Percentiles rank a stretch among this genome's conserved stretches.
phyloP scores from a whole-genome alignment of 2,797 vertebrate genomes.

The Hydrophis major region DNA sequence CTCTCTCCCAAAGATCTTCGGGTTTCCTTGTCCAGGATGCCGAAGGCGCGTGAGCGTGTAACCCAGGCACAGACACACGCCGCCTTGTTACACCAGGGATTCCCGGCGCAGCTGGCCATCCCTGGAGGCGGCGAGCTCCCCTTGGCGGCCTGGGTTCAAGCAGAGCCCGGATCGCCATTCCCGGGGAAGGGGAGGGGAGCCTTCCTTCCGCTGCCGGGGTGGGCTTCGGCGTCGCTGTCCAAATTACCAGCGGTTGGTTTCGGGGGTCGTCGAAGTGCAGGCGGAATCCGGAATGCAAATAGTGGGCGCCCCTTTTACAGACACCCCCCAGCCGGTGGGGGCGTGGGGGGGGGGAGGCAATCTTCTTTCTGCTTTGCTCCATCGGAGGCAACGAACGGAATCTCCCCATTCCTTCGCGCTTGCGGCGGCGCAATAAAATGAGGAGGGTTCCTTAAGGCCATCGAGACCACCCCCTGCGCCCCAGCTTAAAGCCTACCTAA shows the following conservation, averaged over 20 bases:
- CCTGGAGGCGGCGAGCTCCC: neutral
- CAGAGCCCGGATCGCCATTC: neutral
- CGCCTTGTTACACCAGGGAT: neutral
- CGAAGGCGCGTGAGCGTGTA: neutral
- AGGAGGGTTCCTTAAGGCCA: neutral
- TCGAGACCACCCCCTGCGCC: neutral
- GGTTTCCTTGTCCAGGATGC: neutral
- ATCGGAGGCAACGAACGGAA: neutral
- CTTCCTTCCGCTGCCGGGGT: neutral
- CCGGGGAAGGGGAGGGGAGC: neutral
- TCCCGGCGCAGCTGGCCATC: neutral
- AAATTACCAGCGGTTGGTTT: neutral
- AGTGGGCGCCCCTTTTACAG: neutral
- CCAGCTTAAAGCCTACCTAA: neutral
- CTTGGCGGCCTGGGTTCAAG: neutral
- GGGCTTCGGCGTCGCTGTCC: neutral
- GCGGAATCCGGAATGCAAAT: neutral
- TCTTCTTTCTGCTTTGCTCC: neutral
- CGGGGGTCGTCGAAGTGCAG: neutral
- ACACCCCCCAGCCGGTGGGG: neutral
- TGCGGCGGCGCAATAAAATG: neutral
- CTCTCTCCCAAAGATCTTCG: neutral
- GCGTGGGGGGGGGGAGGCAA: too few relatives aligned
- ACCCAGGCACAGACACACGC: neutral
- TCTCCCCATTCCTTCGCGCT: neutral